phyloP scores from a whole-genome alignment of 2,888 invertebrate genomes.

The Agonopterix subpropinquella region DNA sequence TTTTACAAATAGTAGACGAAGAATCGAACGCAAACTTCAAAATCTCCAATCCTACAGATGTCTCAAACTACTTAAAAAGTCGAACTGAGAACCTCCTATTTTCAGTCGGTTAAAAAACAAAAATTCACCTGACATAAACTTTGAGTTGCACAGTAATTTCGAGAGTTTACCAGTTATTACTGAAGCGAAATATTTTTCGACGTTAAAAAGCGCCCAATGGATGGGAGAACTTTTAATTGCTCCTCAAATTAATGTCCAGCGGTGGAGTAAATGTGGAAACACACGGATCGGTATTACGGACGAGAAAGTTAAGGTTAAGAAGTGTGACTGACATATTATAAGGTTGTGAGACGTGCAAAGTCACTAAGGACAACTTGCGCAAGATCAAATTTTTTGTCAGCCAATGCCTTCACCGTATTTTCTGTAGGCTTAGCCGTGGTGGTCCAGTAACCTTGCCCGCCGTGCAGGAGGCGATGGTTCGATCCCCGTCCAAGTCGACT shows the following conservation, averaged over 20 bases:
- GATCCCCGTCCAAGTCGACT: too few species aligned
- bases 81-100: too few species aligned
- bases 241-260: constrained; percentile 48
- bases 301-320: neutral
- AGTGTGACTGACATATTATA: neutral
- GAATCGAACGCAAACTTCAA: too few species aligned
- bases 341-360: neutral
- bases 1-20: too few species aligned
- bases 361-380: neutral
- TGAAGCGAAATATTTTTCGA: constrained; percentile 9
- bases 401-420: neutral
- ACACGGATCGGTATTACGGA: constrained; percentile 10
- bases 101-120: too few species aligned
- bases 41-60: too few species aligned
- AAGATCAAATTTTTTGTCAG: neutral
- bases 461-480: too few species aligned
- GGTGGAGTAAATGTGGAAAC: constrained; percentile 15
- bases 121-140: too few species aligned
- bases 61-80: too few species aligned
- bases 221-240: constrained; percentile 57
- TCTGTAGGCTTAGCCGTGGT: too few species aligned
- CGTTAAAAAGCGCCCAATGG: constrained; percentile 38
- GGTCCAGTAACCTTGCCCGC: too few species aligned
- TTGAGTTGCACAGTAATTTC: neutral
- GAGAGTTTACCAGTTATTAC: neutral